These are phyloP conservation scores for Rotaria sp. DNA, from an alignment of 2,888 invertebrate species.

Conservation along the genomic window DNA sequence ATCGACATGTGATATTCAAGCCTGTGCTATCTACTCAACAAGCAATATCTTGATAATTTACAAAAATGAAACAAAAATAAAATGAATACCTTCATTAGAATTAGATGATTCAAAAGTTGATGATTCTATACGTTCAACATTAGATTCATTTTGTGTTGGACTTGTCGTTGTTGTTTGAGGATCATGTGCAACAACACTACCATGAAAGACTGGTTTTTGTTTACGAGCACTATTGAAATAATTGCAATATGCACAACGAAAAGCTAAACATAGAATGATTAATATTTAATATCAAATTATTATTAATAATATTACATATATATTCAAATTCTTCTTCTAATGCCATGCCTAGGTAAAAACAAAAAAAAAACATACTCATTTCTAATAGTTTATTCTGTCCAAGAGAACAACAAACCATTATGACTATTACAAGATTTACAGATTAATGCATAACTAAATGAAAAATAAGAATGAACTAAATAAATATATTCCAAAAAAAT, in stretches of 20 bases:
- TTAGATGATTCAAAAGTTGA: neutral
- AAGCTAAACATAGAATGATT: neutral
- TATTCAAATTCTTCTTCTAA: slow-evolving; percentile 25
- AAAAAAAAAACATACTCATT: neutral
- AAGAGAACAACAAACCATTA: neutral
- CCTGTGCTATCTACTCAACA: neutral
- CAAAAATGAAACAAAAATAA: neutral
- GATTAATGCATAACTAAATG: slow-evolving; percentile 1
- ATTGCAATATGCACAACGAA: slow-evolving; percentile 22
- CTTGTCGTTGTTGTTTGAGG: neutral
- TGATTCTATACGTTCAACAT: neutral
- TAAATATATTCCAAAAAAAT: neutral
- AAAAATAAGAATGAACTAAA: neutral
- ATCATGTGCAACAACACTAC: neutral
- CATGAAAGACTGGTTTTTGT: slow-evolving; percentile 13
- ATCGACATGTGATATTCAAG: neutral
- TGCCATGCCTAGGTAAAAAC: neutral
- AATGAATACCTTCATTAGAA: neutral
- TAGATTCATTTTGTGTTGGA: neutral
- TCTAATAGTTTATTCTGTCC: neutral
- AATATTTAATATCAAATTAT: neutral
- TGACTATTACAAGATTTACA: slow-evolving; percentile 21
- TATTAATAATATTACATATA: neutral
- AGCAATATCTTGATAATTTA: neutral
- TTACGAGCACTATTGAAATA: neutral